Percentiles rank a stretch among this genome's conserved stretches.
Conservation (phyloP, 1,140 invertebrate genomes). For the Platorchestia sp. region DNA sequence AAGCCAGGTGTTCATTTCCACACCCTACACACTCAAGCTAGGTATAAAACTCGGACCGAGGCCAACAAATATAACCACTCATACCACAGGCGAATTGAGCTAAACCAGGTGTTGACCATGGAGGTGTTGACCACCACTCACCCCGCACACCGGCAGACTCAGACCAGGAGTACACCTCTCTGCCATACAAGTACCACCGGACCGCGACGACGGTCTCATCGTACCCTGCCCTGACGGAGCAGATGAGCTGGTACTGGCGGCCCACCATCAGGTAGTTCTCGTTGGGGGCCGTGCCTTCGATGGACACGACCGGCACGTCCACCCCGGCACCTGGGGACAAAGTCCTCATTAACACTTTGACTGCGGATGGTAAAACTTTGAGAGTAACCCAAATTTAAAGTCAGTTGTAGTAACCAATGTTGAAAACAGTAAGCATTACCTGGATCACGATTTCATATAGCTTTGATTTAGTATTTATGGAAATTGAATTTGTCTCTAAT, state of each 20-base stretch:
- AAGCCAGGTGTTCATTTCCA: too few relatives aligned
- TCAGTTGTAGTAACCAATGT: too few relatives aligned
- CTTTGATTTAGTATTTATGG: too few relatives aligned
- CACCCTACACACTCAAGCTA: too few relatives aligned
- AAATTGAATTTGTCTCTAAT: too few relatives aligned
- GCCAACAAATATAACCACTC: too few relatives aligned
- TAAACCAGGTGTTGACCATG: too few relatives aligned
- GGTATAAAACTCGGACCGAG: background rate
- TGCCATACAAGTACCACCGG: background rate
- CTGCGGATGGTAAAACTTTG: too few relatives aligned
- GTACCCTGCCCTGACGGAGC: constrained; percentile 20
- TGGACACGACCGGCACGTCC: constrained; percentile 19
- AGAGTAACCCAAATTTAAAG: too few relatives aligned
- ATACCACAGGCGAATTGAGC: background rate
- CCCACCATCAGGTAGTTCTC: constrained; percentile 37
- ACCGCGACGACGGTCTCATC: background rate
- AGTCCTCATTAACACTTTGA: background rate
- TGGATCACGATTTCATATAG: too few relatives aligned
- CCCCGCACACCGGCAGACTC: background rate
- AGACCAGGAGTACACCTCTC: background rate
- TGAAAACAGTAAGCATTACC: too few relatives aligned
- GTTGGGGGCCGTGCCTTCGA: background rate
- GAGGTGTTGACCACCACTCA: background rate
- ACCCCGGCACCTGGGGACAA: background rate
- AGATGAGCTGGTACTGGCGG: background rate